These are phyloP conservation scores for Pelosia muscerda DNA, from an alignment of 2,888 invertebrate genomes.

Conservation along the genomic window DNA sequence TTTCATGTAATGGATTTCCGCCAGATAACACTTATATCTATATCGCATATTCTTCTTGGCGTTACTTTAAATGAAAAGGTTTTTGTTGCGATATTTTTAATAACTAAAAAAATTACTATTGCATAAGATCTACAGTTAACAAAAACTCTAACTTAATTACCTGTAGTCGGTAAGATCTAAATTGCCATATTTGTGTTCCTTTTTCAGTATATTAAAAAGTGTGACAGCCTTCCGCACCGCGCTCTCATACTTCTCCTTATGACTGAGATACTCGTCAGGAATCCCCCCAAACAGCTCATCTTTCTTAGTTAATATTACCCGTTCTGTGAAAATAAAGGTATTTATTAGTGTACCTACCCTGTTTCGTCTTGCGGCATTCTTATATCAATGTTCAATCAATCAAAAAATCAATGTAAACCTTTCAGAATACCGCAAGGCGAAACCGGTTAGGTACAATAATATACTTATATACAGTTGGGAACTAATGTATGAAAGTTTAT, in stretches of 20 bases:
- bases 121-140: not conserved
- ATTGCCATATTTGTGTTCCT: constrained; percentile 88
- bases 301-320: constrained; percentile 78
- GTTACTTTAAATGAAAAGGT: not conserved
- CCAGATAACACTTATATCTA: no score
- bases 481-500: no score
- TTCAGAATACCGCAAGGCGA: no score
- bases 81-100: not conserved
- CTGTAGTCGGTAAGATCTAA: constrained; percentile 90
- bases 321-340: constrained; percentile 65
- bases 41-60: no score
- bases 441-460: no score
- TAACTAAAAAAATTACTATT: not conserved
- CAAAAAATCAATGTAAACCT: no score
- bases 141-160: constrained; percentile 70
- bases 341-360: no score
- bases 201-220: constrained; percentile 88
- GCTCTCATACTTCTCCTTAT: constrained; percentile 93
- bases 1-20: no score
- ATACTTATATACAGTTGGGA: no score
- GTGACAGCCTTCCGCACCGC: constrained; percentile 89
- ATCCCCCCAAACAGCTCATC: constrained; percentile 85
- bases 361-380: no score
- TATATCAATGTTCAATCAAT: no score
- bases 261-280: constrained; percentile 91